Evolutionary conservation across 2,113 vertebrate genomes (phyloP).

Genomic region (Oophaga pumilio): DNA sequence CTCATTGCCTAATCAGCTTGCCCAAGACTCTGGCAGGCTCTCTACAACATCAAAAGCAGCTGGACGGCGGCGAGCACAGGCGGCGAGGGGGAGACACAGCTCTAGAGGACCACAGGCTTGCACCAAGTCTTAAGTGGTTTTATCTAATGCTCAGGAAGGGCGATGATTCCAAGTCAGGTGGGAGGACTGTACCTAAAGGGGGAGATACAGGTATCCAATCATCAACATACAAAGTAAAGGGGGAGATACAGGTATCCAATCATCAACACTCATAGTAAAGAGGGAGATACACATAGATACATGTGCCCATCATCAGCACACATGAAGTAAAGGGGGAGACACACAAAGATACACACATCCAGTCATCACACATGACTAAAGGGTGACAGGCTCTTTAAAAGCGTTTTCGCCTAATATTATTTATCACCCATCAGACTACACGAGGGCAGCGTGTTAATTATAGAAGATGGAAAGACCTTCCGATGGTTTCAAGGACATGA

Average conservation of each 20-base stretch:
- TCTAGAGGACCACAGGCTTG: constrained; percentile 4
- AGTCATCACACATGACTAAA: no score
- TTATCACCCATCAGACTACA: no score
- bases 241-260: no score
- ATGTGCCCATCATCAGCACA: no score
- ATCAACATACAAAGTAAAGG: no score
- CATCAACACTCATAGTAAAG: not conserved
- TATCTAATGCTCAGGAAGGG: not conserved
- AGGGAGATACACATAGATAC: no score
- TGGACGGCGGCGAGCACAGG: not conserved
- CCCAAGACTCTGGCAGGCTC: constrained; percentile 1
- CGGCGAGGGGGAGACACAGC: not conserved
- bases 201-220: no score
- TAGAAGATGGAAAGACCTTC: not conserved
- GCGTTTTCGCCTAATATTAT: no score
- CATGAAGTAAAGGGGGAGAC: no score
- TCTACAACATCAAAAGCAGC: constrained; percentile 39
- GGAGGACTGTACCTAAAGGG: not conserved
- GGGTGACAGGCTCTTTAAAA: no score
- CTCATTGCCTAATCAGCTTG: constrained; percentile 23
- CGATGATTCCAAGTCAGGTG: not conserved
- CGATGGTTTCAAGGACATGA: not conserved
- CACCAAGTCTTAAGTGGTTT: constrained; percentile 27
- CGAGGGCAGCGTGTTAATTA: no score
- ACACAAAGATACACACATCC: no score